Percentiles rank a stretch among this genome's conserved stretches.
phyloP scores from a whole-genome alignment of 2,797 vertebrate species.

The Pseudochaenichthys georgianus region DNA sequence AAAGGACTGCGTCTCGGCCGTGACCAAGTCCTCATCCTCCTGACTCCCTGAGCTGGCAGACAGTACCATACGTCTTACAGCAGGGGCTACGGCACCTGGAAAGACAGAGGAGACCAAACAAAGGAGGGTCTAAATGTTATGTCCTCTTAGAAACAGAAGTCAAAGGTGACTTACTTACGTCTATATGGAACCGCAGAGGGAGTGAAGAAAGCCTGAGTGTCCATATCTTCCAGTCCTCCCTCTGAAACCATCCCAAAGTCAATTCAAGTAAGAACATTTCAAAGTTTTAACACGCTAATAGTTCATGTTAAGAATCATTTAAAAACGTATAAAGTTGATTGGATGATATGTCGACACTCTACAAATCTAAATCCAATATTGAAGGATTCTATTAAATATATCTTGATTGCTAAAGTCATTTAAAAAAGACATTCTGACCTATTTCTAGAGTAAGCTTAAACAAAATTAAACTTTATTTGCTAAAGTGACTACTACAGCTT shows the following conservation, averaged over 20 bases:
- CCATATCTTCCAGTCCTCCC: constrained; percentile 68
- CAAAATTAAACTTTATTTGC: neutral
- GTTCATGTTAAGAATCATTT: neutral
- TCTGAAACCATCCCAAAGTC: constrained; percentile 32
- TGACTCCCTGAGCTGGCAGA: constrained; percentile 63
- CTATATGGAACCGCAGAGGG: constrained; percentile 54
- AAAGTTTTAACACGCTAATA: constrained; percentile 5
- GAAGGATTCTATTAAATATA: neutral
- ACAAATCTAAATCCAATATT: neutral
- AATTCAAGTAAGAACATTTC: constrained; percentile 2
- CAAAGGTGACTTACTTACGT: constrained; percentile 57
- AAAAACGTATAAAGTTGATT: neutral
- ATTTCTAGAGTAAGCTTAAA: neutral
- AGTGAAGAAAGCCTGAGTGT: constrained; percentile 79
- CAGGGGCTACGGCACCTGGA: constrained; percentile 39
- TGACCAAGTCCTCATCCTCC: constrained; percentile 73
- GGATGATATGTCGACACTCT: neutral
- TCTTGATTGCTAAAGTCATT: neutral
- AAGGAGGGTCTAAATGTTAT: neutral
- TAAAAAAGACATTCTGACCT: neutral
- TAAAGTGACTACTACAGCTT: neutral
- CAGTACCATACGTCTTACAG: constrained; percentile 12
- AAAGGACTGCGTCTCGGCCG: constrained; percentile 86
- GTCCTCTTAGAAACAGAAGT: neutral
- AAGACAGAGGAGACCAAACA: constrained; percentile 4